These are phyloP conservation scores for Burhinus bistriatus DNA, from an alignment of 2,113 vertebrate genomes.

Conservation along the genomic window DNA sequence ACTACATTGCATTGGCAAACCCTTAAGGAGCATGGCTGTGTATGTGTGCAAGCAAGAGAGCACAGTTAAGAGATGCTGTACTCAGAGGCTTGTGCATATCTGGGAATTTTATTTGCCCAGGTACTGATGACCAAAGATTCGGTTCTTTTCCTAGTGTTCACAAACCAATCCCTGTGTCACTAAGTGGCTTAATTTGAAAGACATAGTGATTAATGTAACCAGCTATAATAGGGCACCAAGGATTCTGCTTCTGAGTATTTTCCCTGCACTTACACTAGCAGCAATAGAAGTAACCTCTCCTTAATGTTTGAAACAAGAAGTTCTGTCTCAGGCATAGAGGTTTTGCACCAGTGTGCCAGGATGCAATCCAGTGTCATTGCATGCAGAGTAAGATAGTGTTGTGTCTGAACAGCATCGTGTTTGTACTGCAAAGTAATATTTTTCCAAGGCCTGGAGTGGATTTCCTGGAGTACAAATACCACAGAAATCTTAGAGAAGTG, in stretches of 20 bases:
- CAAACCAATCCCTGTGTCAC: background rate
- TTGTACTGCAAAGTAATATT: background rate
- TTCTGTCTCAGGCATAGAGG: background rate
- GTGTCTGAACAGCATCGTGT: background rate
- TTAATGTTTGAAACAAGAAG: background rate
- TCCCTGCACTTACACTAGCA: background rate
- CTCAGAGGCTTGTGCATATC: background rate
- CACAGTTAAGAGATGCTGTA: background rate
- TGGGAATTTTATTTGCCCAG: background rate
- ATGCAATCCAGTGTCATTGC: background rate
- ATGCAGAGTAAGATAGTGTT: background rate
- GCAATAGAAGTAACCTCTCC: background rate
- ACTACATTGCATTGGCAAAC: slow-evolving; percentile 1
- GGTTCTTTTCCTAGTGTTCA: background rate
- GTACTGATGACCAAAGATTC: background rate
- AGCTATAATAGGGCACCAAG: background rate
- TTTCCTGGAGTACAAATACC: background rate
- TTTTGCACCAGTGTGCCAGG: background rate
- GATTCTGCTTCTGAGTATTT: background rate
- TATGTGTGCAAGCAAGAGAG: background rate
- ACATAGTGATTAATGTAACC: background rate
- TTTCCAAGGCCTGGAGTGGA: background rate
- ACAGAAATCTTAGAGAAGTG: background rate
- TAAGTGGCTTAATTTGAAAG: slow-evolving; percentile 2
- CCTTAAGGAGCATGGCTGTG: background rate